A percentile compares a stretch with the other conserved stretches of the same genome.
Evolutionary conservation across 2,888 invertebrate species (phyloP).

Genomic region (Pseudoips prasinana): DNA sequence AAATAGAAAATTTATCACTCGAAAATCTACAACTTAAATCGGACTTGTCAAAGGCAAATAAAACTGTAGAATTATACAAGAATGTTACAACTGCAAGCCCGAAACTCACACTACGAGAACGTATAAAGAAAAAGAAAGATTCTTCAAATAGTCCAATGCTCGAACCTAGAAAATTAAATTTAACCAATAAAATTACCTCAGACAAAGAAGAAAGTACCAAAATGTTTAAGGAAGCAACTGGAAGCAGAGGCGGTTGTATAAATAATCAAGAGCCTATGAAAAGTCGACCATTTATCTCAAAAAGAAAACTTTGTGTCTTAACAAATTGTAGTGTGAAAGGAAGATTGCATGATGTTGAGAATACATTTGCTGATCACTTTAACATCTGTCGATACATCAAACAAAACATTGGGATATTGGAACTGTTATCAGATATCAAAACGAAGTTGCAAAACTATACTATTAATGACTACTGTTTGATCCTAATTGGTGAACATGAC

Average conservation of each 20-base stretch:
- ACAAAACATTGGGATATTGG: not conserved
- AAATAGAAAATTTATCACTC: not conserved
- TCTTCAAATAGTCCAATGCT: too few species aligned
- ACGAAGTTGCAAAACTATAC: slow-evolving; percentile 3
- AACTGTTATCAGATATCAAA: slow-evolving; percentile 1
- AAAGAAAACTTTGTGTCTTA: slow-evolving; percentile 4
- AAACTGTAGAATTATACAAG: not conserved
- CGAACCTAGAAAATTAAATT: too few species aligned
- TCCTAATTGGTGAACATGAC: slow-evolving; percentile 3
- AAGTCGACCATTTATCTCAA: too few species aligned
- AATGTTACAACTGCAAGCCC: not conserved
- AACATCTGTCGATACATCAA: not conserved
- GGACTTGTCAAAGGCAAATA: not conserved
- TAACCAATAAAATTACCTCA: too few species aligned
- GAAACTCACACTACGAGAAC: too few species aligned
- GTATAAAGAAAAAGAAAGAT: too few species aligned
- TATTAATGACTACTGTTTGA: slow-evolving; percentile 4
- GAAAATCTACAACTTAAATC: not conserved
- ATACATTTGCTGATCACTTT: slow-evolving; percentile 1
- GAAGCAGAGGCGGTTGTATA: too few species aligned
- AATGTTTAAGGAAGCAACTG: too few species aligned
- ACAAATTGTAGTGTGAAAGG: slow-evolving; percentile 1
- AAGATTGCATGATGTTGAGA: slow-evolving; percentile 3
- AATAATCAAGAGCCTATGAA: too few species aligned
- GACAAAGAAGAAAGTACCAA: too few species aligned